These are phyloP conservation scores for Tauraco hartlaubi DNA, from an alignment of 2,797 vertebrate species.

Conservation along the genomic window DNA sequence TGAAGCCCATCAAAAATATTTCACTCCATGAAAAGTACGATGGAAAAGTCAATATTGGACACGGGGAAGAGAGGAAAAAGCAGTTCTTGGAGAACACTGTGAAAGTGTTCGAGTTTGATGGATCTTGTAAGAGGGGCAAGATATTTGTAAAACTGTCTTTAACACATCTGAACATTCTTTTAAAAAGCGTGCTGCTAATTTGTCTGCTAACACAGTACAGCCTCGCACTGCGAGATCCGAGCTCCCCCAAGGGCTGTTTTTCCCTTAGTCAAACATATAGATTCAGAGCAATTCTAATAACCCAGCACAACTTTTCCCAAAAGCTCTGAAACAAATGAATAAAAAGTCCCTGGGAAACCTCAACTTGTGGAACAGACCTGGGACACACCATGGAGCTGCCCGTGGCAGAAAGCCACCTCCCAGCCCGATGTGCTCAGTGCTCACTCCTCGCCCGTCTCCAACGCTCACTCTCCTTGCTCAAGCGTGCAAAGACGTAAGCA, in stretches of 20 bases:
- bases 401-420: accelerated
- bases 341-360: not conserved
- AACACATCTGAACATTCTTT: not conserved
- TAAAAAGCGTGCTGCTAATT: not conserved
- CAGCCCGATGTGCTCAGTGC: accelerated
- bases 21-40: not conserved
- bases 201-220: not conserved
- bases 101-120: not conserved
- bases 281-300: not conserved
- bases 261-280: not conserved
- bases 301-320: not conserved
- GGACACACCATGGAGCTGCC: accelerated
- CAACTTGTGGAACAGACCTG: accelerated
- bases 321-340: not conserved
- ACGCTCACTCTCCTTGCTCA: not conserved
- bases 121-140: not conserved
- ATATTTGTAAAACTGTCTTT: not conserved
- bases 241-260: not conserved
- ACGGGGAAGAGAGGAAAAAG: not conserved
- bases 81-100: not conserved
- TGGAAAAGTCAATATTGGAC: not conserved
- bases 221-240: not conserved
- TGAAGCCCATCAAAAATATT: not conserved
- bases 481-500: no score
- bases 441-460: not conserved